Evolutionary conservation across 1,140 invertebrate species (phyloP).

Genomic region (Musca domestica): DNA sequence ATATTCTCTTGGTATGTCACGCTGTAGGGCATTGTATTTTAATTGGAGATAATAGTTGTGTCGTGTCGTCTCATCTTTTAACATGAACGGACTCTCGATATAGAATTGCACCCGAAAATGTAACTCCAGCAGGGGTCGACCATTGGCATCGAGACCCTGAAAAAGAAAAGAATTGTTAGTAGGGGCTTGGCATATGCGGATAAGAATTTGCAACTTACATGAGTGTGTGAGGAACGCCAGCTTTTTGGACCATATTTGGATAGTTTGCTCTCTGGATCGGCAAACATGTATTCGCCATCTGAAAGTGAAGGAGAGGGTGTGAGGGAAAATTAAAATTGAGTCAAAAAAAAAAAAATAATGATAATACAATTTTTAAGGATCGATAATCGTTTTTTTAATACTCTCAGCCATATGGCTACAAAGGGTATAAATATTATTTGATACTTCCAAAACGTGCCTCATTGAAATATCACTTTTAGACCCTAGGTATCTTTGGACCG

Average conservation of each 20-base stretch:
- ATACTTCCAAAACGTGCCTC: too few species aligned
- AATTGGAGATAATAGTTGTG: slow-evolving; percentile 94
- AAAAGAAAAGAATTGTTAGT: not conserved
- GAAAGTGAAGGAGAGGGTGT: slow-evolving; percentile 51
- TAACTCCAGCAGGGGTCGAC: slow-evolving; percentile 83
- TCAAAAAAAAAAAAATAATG: too few species aligned
- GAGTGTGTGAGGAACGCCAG: slow-evolving; percentile 88
- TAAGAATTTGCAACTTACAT: slow-evolving; percentile 67
- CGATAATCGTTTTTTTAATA: too few species aligned
- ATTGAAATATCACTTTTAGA: too few species aligned
- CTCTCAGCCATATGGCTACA: too few species aligned
- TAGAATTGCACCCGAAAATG: slow-evolving; percentile 94
- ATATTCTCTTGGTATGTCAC: slow-evolving; percentile 66
- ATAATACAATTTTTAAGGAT: too few species aligned
- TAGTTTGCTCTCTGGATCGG: slow-evolving; percentile 89
- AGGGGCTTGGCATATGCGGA: too few species aligned
- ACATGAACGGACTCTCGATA: slow-evolving; percentile 80
- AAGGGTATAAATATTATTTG: too few species aligned
- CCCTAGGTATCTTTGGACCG: too few species aligned
- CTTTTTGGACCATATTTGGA: slow-evolving; percentile 94
- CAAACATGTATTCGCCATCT: slow-evolving; percentile 94
- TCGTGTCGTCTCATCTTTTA: slow-evolving; percentile 85
- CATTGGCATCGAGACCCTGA: slow-evolving; percentile 86
- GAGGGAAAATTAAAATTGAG: not conserved
- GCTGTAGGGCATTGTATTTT: slow-evolving; percentile 78